phyloP scores from a whole-genome alignment of 92 coral and sea anemone genomes.

The Epizoanthus illoricatus region DNA sequence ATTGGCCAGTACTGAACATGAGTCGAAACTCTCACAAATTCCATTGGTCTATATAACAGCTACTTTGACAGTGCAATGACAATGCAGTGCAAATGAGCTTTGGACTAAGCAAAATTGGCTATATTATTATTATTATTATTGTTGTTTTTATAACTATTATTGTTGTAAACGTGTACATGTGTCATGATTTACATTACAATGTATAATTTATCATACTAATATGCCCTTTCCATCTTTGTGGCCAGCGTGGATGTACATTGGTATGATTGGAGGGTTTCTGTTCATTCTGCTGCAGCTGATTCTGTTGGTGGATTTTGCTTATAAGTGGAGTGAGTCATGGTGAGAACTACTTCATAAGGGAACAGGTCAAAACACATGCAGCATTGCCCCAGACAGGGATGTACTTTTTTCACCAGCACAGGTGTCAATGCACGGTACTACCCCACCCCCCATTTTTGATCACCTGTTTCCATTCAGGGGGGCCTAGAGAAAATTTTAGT shows the following conservation, averaged over 20 bases:
- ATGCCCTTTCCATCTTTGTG: neutral
- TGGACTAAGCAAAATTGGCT: too few species aligned
- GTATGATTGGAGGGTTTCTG: conserved; percentile 92
- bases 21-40: too few species aligned
- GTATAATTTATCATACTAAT: neutral
- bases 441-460: too few species aligned
- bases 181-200: neutral
- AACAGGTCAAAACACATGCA: neutral
- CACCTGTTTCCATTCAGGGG: too few species aligned
- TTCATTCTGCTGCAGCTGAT: conserved; percentile 89
- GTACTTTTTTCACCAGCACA: too few species aligned
- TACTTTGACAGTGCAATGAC: too few species aligned
- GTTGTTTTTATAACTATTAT: neutral
- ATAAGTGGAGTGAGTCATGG: conserved; percentile 98
- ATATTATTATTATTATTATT: too few species aligned
- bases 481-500: too few species aligned
- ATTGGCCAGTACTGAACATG: too few species aligned
- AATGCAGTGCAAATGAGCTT: too few species aligned
- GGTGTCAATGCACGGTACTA: too few species aligned
- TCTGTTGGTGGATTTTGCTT: conserved; percentile 86
- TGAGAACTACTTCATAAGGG: conserved; percentile 13
- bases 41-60: too few species aligned
- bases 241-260: conserved; percentile 93
- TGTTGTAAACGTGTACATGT: neutral
- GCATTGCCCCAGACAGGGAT: neutral